These are phyloP conservation scores for Actenoides lindsayi DNA, from an alignment of 2,113 vertebrate genomes.

Conservation along the genomic window DNA sequence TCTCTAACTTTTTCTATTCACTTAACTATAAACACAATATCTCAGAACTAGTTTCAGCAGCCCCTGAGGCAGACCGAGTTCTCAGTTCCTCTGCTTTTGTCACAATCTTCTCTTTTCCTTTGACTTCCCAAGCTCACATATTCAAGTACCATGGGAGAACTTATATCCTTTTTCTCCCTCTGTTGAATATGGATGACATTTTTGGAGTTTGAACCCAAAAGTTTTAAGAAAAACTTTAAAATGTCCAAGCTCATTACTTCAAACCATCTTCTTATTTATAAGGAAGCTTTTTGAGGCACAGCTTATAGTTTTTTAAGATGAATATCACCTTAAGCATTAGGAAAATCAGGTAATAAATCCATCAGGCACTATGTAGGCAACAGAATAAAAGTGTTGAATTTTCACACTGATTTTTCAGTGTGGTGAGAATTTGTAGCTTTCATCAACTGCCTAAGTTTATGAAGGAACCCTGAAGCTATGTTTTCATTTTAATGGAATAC, in stretches of 20 bases:
- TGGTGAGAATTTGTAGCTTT: conserved; percentile 10
- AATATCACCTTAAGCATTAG: not conserved
- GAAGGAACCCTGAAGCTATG: not conserved
- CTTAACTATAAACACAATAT: not conserved
- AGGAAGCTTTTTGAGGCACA: not conserved
- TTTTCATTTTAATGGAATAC: not conserved
- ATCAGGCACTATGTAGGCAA: not conserved
- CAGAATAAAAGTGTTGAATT: not conserved
- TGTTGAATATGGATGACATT: not conserved
- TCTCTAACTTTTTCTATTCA: not conserved
- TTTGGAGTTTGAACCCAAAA: not conserved
- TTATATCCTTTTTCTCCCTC: not conserved
- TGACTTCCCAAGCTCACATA: not conserved
- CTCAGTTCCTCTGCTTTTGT: not conserved
- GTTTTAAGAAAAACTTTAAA: not conserved
- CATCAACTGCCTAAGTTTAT: not conserved
- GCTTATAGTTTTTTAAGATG: not conserved
- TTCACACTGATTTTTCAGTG: conserved; percentile 8
- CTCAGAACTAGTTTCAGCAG: not conserved
- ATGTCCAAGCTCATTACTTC: not conserved
- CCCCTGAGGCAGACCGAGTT: not conserved
- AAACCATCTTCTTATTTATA: not conserved
- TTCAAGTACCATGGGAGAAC: not conserved
- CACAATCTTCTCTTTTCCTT: not conserved
- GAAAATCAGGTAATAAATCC: not conserved